These are phyloP conservation scores for Pristionchus mayeri DNA, from an alignment of 2,888 invertebrate genomes.

Conservation along the genomic window DNA sequence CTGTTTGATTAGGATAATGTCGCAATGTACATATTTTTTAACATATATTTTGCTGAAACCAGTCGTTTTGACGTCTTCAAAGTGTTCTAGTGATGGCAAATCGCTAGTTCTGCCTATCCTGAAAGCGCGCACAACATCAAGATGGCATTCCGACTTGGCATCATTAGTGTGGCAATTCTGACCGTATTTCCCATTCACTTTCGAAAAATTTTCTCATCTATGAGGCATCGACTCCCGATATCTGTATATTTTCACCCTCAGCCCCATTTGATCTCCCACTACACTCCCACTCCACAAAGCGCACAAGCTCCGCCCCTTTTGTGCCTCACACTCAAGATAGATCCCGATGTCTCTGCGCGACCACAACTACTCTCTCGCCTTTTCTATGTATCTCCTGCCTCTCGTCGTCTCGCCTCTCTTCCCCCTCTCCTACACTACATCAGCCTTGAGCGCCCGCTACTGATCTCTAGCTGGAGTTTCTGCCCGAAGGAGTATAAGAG, in stretches of 20 bases:
- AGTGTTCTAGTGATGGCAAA: too few species aligned
- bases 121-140: too few species aligned
- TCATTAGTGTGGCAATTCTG: too few species aligned
- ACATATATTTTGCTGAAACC: too few species aligned
- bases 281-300: neutral
- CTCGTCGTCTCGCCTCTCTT: neutral
- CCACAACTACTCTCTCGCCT: neutral
- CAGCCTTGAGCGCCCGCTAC: neutral
- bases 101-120: too few species aligned
- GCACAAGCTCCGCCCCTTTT: constrained; percentile 28
- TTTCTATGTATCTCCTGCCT: neutral
- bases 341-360: neutral
- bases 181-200: too few species aligned
- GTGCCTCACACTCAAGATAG: neutral
- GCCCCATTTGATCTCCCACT: constrained; percentile 8
- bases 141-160: too few species aligned
- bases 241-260: neutral
- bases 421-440: neutral
- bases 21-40: too few species aligned
- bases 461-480: neutral
- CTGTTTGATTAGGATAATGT: too few species aligned
- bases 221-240: too few species aligned
- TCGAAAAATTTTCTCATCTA: too few species aligned
- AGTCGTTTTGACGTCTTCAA: too few species aligned
- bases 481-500: neutral